These are phyloP conservation scores for Dinomys branickii DNA, from an alignment of 2,113 vertebrate species.

Conservation along the genomic window DNA sequence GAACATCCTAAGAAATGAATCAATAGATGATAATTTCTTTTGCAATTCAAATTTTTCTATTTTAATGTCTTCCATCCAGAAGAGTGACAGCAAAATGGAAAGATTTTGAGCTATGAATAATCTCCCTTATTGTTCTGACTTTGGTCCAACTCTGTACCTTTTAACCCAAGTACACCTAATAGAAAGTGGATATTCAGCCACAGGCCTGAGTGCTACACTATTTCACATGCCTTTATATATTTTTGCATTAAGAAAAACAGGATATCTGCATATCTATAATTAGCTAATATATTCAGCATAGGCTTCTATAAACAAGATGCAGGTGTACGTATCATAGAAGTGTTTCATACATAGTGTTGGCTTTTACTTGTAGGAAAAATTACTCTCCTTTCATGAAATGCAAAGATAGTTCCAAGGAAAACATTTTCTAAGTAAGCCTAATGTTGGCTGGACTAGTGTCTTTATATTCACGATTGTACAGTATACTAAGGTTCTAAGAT, in stretches of 20 bases:
- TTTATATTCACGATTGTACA: neutral
- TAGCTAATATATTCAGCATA: conserved; percentile 70
- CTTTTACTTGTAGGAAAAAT: conserved; percentile 36
- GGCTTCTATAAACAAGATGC: conserved; percentile 70
- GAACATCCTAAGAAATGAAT: conserved; percentile 61
- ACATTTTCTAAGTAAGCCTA: neutral
- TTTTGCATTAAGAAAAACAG: conserved; percentile 55
- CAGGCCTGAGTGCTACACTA: neutral
- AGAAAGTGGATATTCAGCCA: conserved; percentile 48
- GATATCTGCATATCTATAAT: conserved; percentile 77
- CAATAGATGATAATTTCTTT: conserved; percentile 64
- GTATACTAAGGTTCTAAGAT: neutral
- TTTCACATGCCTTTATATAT: conserved; percentile 38
- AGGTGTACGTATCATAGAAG: conserved; percentile 50
- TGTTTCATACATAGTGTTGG: neutral
- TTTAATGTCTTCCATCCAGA: conserved; percentile 48
- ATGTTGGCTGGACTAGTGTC: neutral
- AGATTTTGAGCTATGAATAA: conserved; percentile 62
- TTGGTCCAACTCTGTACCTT: conserved; percentile 45
- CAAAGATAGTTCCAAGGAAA: conserved; percentile 50
- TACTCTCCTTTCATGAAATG: conserved; percentile 19
- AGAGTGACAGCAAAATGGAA: conserved; percentile 48
- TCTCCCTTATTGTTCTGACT: conserved; percentile 47
- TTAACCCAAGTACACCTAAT: conserved; percentile 48
- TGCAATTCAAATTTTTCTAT: conserved; percentile 65